Conservation (phyloP, 2,113 vertebrate species). For the Nerophis ophidion region DNA sequence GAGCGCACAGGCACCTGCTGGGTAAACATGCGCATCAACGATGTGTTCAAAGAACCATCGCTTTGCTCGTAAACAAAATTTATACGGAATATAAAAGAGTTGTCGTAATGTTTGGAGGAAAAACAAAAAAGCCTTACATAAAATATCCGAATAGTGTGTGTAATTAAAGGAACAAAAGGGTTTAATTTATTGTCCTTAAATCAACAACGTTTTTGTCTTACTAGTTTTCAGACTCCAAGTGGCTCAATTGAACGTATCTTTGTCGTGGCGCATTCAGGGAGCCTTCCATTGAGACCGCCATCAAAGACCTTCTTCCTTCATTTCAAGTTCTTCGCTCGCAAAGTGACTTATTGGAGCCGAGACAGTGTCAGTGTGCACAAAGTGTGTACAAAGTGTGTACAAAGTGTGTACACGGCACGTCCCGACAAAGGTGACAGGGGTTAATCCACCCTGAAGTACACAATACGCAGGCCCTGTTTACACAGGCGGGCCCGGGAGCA, state of each 20-base stretch:
- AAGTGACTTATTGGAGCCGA: conserved; percentile 60
- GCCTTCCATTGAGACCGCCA: conserved; percentile 29
- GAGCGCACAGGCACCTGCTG: no score
- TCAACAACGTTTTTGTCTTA: no score
- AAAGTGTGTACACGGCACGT: conserved; percentile 57
- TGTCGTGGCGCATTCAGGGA: conserved; percentile 13
- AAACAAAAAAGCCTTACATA: no score
- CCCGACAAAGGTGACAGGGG: conserved; percentile 59
- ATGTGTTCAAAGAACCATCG: neutral
- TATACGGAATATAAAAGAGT: no score
- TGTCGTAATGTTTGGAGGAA: no score
- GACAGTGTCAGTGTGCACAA: conserved; percentile 41
- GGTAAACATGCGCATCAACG: neutral
- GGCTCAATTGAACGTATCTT: neutral
- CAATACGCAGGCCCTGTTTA: conserved; percentile 71
- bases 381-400: neutral
- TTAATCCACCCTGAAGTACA: conserved; percentile 72
- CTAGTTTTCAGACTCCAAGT: neutral
- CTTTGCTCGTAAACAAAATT: neutral
- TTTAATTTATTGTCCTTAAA: no score
- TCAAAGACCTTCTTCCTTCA: conserved; percentile 41
- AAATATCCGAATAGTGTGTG: no score
- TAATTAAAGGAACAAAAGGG: no score
- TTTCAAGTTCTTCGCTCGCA: conserved; percentile 50
- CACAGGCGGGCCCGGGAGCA: conserved; percentile 27